Conservation (phyloP, 1,140 invertebrate species). For the Drosophila bipectinata region DNA sequence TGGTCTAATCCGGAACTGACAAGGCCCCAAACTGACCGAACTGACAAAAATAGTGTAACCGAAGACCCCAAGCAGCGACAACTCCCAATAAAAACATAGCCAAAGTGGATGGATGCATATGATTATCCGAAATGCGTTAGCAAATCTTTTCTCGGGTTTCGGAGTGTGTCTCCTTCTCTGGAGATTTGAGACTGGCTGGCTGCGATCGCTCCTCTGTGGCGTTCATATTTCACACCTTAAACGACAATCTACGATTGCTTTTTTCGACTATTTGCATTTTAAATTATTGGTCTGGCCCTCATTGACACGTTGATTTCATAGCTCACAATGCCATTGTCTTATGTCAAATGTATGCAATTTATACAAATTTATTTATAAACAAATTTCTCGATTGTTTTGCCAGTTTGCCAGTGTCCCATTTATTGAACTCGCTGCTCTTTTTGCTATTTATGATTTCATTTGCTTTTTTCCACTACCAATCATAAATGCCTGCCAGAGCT, state of each 20-base stretch:
- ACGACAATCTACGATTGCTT: conserved; percentile 61
- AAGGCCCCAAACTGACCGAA: conserved; percentile 18
- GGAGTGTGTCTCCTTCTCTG: conserved; percentile 4
- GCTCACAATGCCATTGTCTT: conserved; percentile 71
- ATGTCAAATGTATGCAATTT: conserved; percentile 52
- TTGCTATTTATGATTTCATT: conserved; percentile 67
- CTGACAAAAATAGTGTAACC: conserved; percentile 28
- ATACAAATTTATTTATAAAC: conserved; percentile 57
- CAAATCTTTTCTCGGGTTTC: conserved; percentile 55
- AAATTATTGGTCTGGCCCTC: conserved; percentile 68
- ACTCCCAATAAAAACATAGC: conserved; percentile 5
- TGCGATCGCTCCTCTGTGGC: conserved; percentile 30
- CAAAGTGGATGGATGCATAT: conserved; percentile 58
- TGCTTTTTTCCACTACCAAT: conserved; percentile 43
- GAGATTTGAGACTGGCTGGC: neutral
- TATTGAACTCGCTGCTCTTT: conserved; percentile 54
- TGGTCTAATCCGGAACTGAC: conserved; percentile 64
- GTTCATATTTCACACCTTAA: conserved; percentile 80
- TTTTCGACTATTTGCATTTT: conserved; percentile 72
- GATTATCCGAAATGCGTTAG: conserved; percentile 64
- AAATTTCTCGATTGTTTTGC: conserved; percentile 70
- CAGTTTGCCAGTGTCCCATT: conserved; percentile 35
- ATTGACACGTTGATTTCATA: conserved; percentile 78
- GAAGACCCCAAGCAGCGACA: conserved; percentile 29
- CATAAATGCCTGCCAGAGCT: conserved; percentile 52